These are phyloP conservation scores for Carterocephalus palaemon DNA, from an alignment of 2,888 invertebrate species.

Conservation along the genomic window DNA sequence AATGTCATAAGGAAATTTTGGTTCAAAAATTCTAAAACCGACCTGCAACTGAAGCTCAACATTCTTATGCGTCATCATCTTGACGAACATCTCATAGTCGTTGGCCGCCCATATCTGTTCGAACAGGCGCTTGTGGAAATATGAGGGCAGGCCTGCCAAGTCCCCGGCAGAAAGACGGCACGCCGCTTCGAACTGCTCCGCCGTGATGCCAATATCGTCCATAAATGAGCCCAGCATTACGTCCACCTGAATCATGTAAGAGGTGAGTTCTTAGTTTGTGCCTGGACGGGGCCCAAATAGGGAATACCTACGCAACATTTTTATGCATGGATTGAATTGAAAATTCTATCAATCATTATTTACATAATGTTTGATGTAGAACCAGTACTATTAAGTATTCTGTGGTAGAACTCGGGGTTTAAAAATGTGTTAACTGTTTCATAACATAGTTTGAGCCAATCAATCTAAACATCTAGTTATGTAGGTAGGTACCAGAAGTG, in stretches of 20 bases:
- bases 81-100: conserved; percentile 91
- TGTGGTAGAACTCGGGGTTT: too few relatives aligned
- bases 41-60: conserved; percentile 89
- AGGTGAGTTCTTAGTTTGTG: too few relatives aligned
- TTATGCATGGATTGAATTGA: background rate
- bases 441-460: too few relatives aligned
- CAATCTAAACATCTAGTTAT: too few relatives aligned
- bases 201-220: conserved; percentile 93
- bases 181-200: conserved; percentile 92
- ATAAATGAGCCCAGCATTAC: conserved; percentile 93
- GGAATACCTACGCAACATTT: too few relatives aligned
- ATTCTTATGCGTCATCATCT: conserved; percentile 96
- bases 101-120: conserved; percentile 95
- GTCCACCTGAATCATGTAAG: conserved; percentile 85
- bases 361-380: too few relatives aligned
- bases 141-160: conserved; percentile 73
- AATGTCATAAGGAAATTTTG: background rate
- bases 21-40: conserved; percentile 6
- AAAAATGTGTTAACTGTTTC: too few relatives aligned
- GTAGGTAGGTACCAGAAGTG: too few relatives aligned
- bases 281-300: too few relatives aligned
- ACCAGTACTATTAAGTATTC: too few relatives aligned
- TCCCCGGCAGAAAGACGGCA: conserved; percentile 78
- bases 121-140: conserved; percentile 80
- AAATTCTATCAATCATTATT: background rate